Percentiles rank a stretch among this genome's conserved stretches.
Evolutionary conservation across 2,113 vertebrate genomes (phyloP).

Genomic region (Synchiropus splendidus): DNA sequence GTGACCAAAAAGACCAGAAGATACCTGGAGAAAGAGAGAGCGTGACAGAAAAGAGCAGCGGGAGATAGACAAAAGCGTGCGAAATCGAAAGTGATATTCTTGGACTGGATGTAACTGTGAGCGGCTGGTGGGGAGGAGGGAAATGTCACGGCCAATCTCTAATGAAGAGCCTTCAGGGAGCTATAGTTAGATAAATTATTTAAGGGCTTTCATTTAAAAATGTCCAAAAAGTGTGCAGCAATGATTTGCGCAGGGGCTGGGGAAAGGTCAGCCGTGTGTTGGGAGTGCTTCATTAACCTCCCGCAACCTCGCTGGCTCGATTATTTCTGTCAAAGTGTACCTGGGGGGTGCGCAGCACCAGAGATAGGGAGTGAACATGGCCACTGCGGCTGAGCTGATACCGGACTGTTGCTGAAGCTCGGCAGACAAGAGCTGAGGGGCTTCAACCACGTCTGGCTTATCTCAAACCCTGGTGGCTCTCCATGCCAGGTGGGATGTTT

Average conservation of each 20-base stretch:
- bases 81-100: slow-evolving; percentile 61
- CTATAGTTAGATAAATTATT: slow-evolving; percentile 74
- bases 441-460: slow-evolving; percentile 35
- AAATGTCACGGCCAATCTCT: slow-evolving; percentile 65
- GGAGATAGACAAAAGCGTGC: slow-evolving; percentile 33
- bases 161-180: slow-evolving; percentile 69
- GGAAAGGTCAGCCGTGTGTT: slow-evolving; percentile 69
- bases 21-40: neutral
- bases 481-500: slow-evolving; percentile 48
- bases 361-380: slow-evolving; percentile 17
- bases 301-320: slow-evolving; percentile 59
- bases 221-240: slow-evolving; percentile 59
- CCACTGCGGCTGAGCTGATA: slow-evolving; percentile 47
- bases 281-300: slow-evolving; percentile 76
- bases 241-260: slow-evolving; percentile 59
- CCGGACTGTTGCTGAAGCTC: slow-evolving; percentile 23
- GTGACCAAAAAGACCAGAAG: too few relatives aligned
- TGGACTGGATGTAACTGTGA: slow-evolving; percentile 52
- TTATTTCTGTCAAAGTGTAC: slow-evolving; percentile 64
- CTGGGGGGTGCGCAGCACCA: slow-evolving; percentile 5
- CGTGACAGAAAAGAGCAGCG: slow-evolving; percentile 5
- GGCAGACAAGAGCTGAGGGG: slow-evolving; percentile 37
- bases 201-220: slow-evolving; percentile 75
- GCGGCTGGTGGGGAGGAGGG: slow-evolving; percentile 36
- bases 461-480: slow-evolving; percentile 48